These are phyloP conservation scores for Nezara viridula DNA, from an alignment of 2,888 invertebrate genomes.

Conservation along the genomic window DNA sequence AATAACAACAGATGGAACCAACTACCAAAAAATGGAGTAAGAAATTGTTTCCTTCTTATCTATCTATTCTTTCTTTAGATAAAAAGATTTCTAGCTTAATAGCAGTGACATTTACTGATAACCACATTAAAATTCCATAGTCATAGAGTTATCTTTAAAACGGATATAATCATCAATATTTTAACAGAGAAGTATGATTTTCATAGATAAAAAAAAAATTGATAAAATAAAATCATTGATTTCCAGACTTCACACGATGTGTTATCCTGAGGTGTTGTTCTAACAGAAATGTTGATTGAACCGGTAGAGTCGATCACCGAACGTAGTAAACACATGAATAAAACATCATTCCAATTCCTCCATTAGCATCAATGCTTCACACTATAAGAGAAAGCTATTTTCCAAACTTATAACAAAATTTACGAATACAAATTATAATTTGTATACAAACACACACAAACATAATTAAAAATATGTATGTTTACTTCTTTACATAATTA, in stretches of 20 bases:
- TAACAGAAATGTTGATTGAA: background rate
- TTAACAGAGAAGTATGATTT: too few relatives aligned
- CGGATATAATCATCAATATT: background rate
- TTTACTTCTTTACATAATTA: too few relatives aligned
- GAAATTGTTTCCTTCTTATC: too few relatives aligned
- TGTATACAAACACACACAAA: too few relatives aligned
- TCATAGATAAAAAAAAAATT: too few relatives aligned
- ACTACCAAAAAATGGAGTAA: too few relatives aligned
- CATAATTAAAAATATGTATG: too few relatives aligned
- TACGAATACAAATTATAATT: too few relatives aligned
- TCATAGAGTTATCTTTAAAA: background rate
- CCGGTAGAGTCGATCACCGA: background rate
- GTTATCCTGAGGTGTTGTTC: background rate
- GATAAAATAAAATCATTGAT: background rate
- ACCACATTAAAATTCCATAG: background rate
- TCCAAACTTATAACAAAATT: background rate
- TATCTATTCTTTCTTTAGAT: too few relatives aligned
- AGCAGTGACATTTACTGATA: too few relatives aligned
- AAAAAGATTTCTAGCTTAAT: background rate
- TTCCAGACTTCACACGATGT: background rate
- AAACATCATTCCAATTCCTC: background rate
- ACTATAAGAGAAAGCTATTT: background rate
- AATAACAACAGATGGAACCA: background rate
- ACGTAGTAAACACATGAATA: constrained; percentile 35
- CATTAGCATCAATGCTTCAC: background rate